These are phyloP conservation scores for Anhinga rufa DNA, from an alignment of 2,113 vertebrate genomes.

Conservation along the genomic window DNA sequence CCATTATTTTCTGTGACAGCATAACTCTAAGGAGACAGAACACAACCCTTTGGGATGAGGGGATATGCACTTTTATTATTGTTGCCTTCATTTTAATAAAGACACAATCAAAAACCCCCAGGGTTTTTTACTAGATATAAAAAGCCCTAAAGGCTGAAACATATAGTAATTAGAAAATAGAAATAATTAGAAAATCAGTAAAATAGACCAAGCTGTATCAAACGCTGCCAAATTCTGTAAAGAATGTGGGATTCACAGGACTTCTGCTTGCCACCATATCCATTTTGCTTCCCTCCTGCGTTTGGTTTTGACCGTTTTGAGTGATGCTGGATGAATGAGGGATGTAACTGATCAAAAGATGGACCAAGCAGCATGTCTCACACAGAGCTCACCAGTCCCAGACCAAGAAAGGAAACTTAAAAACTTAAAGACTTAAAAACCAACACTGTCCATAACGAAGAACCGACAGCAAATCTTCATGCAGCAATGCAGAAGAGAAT, in stretches of 20 bases:
- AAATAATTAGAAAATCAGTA: not conserved
- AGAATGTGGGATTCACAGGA: not conserved
- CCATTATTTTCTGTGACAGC: not conserved
- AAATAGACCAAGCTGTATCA: not conserved
- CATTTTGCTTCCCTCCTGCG: not conserved
- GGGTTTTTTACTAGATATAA: not conserved
- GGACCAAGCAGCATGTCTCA: constrained; percentile 82
- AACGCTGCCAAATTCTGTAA: not conserved
- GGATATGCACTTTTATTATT: not conserved
- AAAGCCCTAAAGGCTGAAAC: not conserved
- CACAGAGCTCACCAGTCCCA: constrained; percentile 77
- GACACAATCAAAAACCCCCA: not conserved
- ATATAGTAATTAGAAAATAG: not conserved
- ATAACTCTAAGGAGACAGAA: constrained; percentile 13
- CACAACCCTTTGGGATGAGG: not conserved
- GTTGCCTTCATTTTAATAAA: not conserved
- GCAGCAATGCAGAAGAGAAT: constrained; percentile 74
- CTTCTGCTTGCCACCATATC: not conserved
- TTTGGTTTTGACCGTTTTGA: constrained; percentile 81
- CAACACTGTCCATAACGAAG: constrained; percentile 71
- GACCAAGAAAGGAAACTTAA: constrained; percentile 81
- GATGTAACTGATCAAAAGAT: constrained; percentile 85
- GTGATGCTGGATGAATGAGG: constrained; percentile 67
- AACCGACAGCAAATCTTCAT: constrained; percentile 83
- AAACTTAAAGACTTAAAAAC: constrained; percentile 69